phyloP scores from a whole-genome alignment of 2,797 vertebrate genomes.

The Urosaurus nigricauda region DNA sequence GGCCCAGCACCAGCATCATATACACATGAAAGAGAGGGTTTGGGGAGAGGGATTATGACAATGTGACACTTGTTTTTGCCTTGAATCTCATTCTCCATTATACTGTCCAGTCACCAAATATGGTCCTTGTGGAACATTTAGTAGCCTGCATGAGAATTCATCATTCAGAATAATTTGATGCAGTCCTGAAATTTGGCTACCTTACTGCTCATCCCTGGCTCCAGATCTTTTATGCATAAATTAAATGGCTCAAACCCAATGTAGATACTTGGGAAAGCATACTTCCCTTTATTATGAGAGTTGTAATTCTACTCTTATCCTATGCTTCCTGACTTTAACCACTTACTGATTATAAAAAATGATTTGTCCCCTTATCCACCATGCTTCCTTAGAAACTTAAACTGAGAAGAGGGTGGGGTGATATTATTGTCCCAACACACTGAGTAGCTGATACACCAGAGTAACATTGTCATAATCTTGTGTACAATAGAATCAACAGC shows the following conservation, averaged over 20 bases:
- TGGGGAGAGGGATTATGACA: not conserved
- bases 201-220: not conserved
- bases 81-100: not conserved
- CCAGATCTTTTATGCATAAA: not conserved
- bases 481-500: not conserved
- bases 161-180: slow-evolving; percentile 4
- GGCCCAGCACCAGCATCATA: not conserved
- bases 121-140: not conserved
- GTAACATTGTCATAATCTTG: not conserved
- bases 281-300: not conserved
- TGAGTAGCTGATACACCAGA: not conserved
- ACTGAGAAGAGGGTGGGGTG: not conserved
- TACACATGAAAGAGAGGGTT: not conserved
- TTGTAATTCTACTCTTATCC: not conserved
- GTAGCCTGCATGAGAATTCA: not conserved
- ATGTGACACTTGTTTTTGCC: not conserved
- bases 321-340: not conserved
- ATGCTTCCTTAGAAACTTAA: not conserved
- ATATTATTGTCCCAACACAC: not conserved
- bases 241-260: not conserved
- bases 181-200: not conserved
- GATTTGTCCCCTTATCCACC: not conserved
- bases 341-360: not conserved
- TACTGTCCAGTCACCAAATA: not conserved
- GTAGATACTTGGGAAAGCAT: not conserved